Evolutionary conservation across 2,113 vertebrate species (phyloP), one percentile per base, ranked within the genome.

Genomic region (Isurus oxyrinchus): DNA sequence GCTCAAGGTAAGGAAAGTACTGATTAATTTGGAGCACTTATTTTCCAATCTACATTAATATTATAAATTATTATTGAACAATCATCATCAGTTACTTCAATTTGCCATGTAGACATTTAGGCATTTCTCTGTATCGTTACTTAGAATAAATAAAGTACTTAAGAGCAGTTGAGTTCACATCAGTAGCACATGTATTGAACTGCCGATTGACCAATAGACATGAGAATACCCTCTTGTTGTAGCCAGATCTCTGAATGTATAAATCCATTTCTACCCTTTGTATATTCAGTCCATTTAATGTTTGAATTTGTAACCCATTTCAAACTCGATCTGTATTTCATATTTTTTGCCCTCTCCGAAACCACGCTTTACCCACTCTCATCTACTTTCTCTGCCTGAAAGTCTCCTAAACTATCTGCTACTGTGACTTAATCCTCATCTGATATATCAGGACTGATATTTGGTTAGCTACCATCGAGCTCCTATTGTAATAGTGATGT

Each of bases 1-100:
- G 94, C 98, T 96, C 97, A 98, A 98, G 99, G 99, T 99, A 98
- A 96, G 97, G 96, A 96, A 57, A 0, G 21, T 10, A 72, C n/a
- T 96, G 53, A 35, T 93, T 81, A 16, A 96, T 94, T 63, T 94
- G 40, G 21, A 66, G 16, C 5, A 40, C 16, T 63, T 63, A 59
- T 94, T 2, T 84, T 94, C n/a, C 1, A 93, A 40, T 25, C 11
- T 59, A 35, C 4, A 31, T 59, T 63, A 63, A 66, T 94, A 16
- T 40, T 2, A 40, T n/a, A 63, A 94, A 40, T 63, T 63, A 63
- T 14, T 55, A 40, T 16, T 63, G 57, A 61, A 55, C 2, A 63
- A 11, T n/a, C 55, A 40, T 19, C 14, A 63, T n/a, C 35, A 61
- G 19, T 63, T 4, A 61, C 19, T 44, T n/a, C 57, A 93, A n/a